These are phyloP conservation scores for Centrocercus urophasianus DNA, from an alignment of 2,113 vertebrate genomes.

Conservation along the genomic window DNA sequence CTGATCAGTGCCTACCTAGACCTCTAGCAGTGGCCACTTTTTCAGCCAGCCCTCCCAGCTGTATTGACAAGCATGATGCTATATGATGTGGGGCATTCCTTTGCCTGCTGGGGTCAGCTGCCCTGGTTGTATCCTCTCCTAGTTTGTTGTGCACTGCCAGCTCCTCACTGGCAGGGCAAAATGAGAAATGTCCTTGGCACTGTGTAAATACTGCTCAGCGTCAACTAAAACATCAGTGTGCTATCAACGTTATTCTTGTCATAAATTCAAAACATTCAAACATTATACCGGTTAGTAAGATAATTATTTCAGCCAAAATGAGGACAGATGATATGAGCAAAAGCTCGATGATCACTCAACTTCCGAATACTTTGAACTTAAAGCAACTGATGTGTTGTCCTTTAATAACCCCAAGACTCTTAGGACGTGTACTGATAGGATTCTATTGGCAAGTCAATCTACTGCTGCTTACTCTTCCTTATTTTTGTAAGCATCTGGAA, in stretches of 20 bases:
- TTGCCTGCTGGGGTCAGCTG: not conserved
- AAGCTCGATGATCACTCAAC: not conserved
- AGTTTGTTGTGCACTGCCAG: too few relatives aligned
- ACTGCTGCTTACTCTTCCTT: not conserved
- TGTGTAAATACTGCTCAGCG: not conserved
- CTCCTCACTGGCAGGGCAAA: not conserved
- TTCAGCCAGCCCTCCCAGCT: not conserved
- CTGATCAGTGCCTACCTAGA: not conserved
- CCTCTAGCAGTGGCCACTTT: not conserved
- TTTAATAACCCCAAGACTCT: not conserved
- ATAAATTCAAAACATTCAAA: not conserved
- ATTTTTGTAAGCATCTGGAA: not conserved
- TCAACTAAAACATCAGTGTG: too few relatives aligned
- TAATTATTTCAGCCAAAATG: not conserved
- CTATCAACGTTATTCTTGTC: not conserved
- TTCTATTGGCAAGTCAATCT: not conserved
- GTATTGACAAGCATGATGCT: not conserved
- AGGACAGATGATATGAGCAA: not conserved
- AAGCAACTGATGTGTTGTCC: not conserved
- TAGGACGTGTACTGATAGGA: not conserved
- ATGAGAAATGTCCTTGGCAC: not conserved
- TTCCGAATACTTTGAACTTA: not conserved
- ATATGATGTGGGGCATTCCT: not conserved
- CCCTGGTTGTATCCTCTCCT: not conserved
- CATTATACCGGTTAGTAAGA: not conserved